These are phyloP conservation scores for Platycnemis pennipes DNA, from an alignment of 2,888 invertebrate genomes.

Conservation along the genomic window DNA sequence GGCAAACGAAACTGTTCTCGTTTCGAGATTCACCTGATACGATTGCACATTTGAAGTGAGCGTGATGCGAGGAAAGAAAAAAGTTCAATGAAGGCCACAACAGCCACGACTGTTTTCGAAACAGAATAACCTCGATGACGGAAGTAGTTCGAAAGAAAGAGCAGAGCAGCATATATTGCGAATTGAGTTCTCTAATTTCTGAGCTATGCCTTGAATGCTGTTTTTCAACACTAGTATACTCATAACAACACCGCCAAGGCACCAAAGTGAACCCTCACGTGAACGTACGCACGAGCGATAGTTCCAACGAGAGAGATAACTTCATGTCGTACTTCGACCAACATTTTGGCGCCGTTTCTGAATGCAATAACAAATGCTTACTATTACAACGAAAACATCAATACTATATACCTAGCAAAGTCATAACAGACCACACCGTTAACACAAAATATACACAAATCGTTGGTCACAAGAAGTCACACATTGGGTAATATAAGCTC, in stretches of 20 bases:
- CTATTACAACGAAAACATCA: not conserved
- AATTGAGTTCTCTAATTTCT: not conserved
- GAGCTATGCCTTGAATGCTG: not conserved
- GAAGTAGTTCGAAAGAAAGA: not conserved
- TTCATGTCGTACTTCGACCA: constrained; percentile 3
- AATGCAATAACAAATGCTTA: not conserved
- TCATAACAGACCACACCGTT: not conserved
- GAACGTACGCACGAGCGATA: not conserved
- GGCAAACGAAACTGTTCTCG: not conserved
- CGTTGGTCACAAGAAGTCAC: not conserved
- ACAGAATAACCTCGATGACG: not conserved
- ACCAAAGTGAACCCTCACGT: not conserved
- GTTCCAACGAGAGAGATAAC: too few relatives aligned
- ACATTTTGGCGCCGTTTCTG: constrained; percentile 5
- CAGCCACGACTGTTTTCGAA: not conserved
- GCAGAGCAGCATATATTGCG: not conserved
- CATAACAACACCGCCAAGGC: not conserved
- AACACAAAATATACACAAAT: not conserved
- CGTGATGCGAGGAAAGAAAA: not conserved
- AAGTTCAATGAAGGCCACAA: not conserved
- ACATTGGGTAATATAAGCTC: not conserved
- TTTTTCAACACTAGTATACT: not conserved
- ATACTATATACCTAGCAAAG: not conserved
- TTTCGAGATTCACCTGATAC: not conserved
- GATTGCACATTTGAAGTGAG: not conserved